Evolutionary conservation across 2,113 vertebrate genomes (phyloP).

Genomic region (Notothenia rossii): DNA sequence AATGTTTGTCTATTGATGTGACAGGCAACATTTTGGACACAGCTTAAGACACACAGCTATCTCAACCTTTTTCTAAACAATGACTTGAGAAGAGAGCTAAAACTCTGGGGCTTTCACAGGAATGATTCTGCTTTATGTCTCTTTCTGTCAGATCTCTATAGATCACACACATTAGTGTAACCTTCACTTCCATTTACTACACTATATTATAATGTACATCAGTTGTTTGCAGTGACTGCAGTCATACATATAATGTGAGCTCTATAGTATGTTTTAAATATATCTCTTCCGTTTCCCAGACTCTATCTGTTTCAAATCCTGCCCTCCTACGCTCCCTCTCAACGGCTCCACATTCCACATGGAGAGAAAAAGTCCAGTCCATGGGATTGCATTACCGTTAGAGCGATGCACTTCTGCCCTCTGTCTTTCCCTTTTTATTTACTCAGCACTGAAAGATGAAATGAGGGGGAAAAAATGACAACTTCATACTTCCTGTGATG

Average conservation of each 20-base stretch:
- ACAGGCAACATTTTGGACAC: constrained; percentile 10
- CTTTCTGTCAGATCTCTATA: constrained; percentile 32
- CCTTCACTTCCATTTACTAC: constrained; percentile 27
- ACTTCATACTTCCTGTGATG: constrained; percentile 68
- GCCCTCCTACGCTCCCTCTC: constrained; percentile 62
- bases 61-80: constrained; percentile 23
- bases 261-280: constrained; percentile 51
- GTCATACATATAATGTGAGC: constrained; percentile 23
- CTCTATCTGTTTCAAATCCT: constrained; percentile 52
- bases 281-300: constrained; percentile 58
- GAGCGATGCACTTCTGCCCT: constrained; percentile 54
- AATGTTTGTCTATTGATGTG: constrained; percentile 34
- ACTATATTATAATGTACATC: constrained; percentile 9
- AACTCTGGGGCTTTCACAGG: constrained; percentile 32
- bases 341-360: constrained; percentile 67
- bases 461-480: constrained; percentile 40
- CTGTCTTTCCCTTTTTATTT: constrained; percentile 66
- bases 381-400: constrained; percentile 54
- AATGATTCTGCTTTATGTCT: constrained; percentile 45
- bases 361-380: constrained; percentile 53
- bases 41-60: constrained; percentile 15
- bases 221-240: constrained; percentile 9
- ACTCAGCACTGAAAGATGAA: constrained; percentile 58
- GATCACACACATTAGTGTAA: constrained; percentile 26
- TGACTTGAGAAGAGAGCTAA: background rate